Percentiles rank a stretch among this genome's conserved stretches.
Conservation (phyloP, 1,140 invertebrate genomes). For the Drosophila takahashii region DNA sequence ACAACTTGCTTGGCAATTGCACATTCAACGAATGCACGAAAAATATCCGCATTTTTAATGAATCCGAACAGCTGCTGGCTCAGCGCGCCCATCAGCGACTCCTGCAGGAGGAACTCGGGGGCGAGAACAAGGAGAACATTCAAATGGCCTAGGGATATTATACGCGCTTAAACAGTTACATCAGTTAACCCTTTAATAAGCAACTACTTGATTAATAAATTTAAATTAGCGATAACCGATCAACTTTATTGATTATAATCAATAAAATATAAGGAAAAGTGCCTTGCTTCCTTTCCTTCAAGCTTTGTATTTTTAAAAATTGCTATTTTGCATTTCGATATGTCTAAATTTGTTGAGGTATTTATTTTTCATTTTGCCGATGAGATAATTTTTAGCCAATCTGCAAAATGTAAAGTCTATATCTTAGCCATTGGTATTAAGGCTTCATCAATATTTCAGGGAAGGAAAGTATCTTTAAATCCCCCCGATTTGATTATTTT, state of each 20-base stretch:
- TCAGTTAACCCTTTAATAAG: neutral
- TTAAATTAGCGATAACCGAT: slow-evolving; percentile 19
- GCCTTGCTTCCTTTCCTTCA: too few relatives aligned
- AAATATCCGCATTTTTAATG: slow-evolving; percentile 43
- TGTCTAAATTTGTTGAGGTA: too few relatives aligned
- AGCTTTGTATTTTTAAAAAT: too few relatives aligned
- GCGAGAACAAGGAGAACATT: slow-evolving; percentile 66
- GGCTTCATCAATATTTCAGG: too few relatives aligned
- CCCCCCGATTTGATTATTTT: too few relatives aligned
- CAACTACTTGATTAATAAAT: slow-evolving; percentile 8
- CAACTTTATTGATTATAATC: neutral
- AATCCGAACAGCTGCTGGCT: slow-evolving; percentile 52
- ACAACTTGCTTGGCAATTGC: slow-evolving; percentile 55
- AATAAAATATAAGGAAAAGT: neutral
- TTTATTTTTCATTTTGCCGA: too few relatives aligned
- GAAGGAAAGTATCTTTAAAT: too few relatives aligned
- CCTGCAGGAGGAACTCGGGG: slow-evolving; percentile 51
- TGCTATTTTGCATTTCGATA: too few relatives aligned
- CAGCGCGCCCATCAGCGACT: slow-evolving; percentile 53
- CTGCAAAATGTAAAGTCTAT: too few relatives aligned
- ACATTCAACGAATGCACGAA: slow-evolving; percentile 47
- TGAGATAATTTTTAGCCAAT: too few relatives aligned
- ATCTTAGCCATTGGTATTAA: too few relatives aligned
- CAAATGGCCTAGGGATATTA: slow-evolving; percentile 8
- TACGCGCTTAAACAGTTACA: slow-evolving; percentile 3